Evolutionary conservation across 2,888 invertebrate species (phyloP), one percentile per base, ranked within the genome.

Genomic region (Axea sp.): DNA sequence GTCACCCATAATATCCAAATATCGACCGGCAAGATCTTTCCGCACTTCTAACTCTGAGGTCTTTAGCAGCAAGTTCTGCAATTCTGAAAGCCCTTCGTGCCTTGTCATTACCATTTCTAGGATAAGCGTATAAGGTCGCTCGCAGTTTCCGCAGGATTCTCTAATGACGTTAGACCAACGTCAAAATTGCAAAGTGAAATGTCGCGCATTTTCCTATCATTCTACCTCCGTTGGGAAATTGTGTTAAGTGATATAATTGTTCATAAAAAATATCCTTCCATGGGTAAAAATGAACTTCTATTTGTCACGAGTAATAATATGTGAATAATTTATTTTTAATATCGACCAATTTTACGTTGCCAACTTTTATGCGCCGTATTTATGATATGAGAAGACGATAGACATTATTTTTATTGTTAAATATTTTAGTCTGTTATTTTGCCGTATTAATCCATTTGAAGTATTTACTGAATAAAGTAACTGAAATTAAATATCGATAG

Each of bases 61-160:
- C 64, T 71, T 71, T 67, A 67, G 67, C 41, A 60, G 62, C 77
- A 77, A 77, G 75, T 77, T 72, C 67, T 60, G 73, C 74, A 77
- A 79, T 78, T 76, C 77, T 57, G 71, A 65, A 65, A 68, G 69
- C 67, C 72, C 72, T 75, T 69, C 67, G 60, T 64, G 35, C 68
- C 45, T 64, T 53, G 51, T 64, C 64, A 77, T 76, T 76, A 76
- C 67, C 73, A 76, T 77, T 76, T 69, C 60, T 47, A 53, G 60
- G 65, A 67, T 74, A 60, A 75, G 59, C 51, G 37, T 68, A 41
- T 15, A 60, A 73, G 53, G 65, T 67, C 22, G 39, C 43, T 37
- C 31, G 51, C 19, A 72, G 69, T 47, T 69, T 60, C 73, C 30
- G 39, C 24, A 31, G 72, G 64, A 17, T 75, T 64, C 60, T 24